These are phyloP conservation scores for Cherax quadricarinatus DNA, from an alignment of 1,140 invertebrate genomes.

Conservation along the genomic window DNA sequence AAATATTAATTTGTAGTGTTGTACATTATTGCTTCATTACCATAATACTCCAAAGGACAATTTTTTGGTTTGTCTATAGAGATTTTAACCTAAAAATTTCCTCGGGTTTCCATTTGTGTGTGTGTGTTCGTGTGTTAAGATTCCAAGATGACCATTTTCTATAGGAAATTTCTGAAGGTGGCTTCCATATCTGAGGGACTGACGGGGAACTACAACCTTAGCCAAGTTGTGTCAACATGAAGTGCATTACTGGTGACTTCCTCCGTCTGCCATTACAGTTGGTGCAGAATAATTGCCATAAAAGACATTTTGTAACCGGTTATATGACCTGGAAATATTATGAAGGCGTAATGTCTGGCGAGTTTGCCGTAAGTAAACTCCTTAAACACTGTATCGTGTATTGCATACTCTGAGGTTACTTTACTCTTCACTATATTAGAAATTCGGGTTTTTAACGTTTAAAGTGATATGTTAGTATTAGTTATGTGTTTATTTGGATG, in stretches of 20 bases:
- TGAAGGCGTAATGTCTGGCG: too few species aligned
- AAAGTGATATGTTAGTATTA: not conserved
- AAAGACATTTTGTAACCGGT: not conserved
- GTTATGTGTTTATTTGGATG: not conserved
- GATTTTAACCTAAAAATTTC: slow-evolving; percentile 45
- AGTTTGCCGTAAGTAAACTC: not conserved
- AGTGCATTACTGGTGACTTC: not conserved
- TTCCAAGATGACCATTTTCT: slow-evolving; percentile 61
- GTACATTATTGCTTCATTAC: slow-evolving; percentile 68
- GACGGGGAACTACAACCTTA: slow-evolving; percentile 59
- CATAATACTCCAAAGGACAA: slow-evolving; percentile 54
- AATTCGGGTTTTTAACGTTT: not conserved
- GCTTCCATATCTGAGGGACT: slow-evolving; percentile 53
- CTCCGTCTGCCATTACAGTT: not conserved
- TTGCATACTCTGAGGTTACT: not conserved
- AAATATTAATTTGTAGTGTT: slow-evolving; percentile 45
- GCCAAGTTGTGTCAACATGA: slow-evolving; percentile 61
- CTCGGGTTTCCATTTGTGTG: slow-evolving; percentile 25
- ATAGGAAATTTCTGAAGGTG: slow-evolving; percentile 56
- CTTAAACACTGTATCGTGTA: not conserved
- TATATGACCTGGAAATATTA: not conserved
- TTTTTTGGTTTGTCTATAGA: slow-evolving; percentile 32
- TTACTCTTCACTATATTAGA: not conserved
- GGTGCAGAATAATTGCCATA: not conserved
- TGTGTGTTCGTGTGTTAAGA: slow-evolving; percentile 52